phyloP scores from a whole-genome alignment of 2,797 vertebrate genomes.

The Squalus acanthias region DNA sequence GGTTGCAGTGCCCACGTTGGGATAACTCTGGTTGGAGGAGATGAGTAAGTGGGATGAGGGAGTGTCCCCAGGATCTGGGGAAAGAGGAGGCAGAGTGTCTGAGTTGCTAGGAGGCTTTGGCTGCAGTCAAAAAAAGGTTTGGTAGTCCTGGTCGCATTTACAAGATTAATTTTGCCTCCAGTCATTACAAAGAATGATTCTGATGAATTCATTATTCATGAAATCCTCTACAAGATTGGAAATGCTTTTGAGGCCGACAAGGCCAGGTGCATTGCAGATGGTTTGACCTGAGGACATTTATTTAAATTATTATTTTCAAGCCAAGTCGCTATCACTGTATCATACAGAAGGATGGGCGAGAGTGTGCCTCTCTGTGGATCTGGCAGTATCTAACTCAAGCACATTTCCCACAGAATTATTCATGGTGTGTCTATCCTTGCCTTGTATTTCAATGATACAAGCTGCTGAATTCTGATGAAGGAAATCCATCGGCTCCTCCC shows the following conservation, averaged over 20 bases:
- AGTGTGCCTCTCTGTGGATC: background rate
- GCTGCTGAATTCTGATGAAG: background rate
- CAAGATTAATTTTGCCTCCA: background rate
- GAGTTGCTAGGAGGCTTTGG: background rate
- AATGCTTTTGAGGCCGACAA: background rate
- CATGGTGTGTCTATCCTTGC: background rate
- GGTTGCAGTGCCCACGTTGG: background rate
- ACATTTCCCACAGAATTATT: background rate
- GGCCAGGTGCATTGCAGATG: background rate
- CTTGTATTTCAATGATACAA: background rate
- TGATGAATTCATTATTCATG: conserved; percentile 13
- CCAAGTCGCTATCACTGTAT: background rate
- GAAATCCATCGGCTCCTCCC: background rate
- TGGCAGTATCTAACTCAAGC: background rate
- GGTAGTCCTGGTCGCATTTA: background rate
- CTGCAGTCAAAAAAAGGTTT: background rate
- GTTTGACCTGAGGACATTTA: background rate
- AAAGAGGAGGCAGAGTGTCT: background rate
- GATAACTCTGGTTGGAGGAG: background rate
- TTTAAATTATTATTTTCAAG: background rate
- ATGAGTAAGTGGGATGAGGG: background rate
- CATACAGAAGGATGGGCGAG: too few species aligned
- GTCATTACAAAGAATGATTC: background rate
- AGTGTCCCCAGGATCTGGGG: background rate
- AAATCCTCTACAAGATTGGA: background rate